phyloP scores from a whole-genome alignment of 2,888 invertebrate genomes.

The Limenitis camilla region DNA sequence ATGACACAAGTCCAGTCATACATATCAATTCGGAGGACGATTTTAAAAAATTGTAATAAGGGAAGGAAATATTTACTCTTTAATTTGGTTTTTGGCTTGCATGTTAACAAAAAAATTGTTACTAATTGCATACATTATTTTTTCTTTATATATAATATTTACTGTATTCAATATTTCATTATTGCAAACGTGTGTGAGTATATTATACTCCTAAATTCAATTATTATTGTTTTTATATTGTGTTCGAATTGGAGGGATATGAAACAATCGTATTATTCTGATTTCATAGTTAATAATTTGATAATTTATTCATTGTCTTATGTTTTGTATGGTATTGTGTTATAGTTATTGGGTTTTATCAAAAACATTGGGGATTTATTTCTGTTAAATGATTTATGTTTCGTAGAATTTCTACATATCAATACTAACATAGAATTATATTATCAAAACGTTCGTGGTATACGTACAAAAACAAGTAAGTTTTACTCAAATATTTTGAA shows the following conservation, averaged over 20 bases:
- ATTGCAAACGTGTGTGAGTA: no score
- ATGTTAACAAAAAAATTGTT: neutral
- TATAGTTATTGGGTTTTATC: neutral
- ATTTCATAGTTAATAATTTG: no score
- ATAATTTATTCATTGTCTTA: no score
- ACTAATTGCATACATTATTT: no score
- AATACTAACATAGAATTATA: neutral
- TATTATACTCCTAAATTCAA: no score
- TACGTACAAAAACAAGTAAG: neutral
- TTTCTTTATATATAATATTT: no score
- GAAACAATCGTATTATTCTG: no score
- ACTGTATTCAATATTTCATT: no score
- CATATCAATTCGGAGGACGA: neutral
- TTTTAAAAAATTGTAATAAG: neutral
- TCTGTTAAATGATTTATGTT: neutral
- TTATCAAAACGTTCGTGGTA: conserved; percentile 5
- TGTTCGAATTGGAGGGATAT: no score
- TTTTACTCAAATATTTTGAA: neutral
- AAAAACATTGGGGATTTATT: neutral
- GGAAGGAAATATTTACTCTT: no score
- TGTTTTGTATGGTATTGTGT: no score
- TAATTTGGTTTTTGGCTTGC: neutral
- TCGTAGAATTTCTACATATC: neutral
- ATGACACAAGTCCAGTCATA: neutral
- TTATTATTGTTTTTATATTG: no score